These are phyloP conservation scores for Erebia aethiops DNA, from an alignment of 2,888 invertebrate genomes.

Conservation along the genomic window DNA sequence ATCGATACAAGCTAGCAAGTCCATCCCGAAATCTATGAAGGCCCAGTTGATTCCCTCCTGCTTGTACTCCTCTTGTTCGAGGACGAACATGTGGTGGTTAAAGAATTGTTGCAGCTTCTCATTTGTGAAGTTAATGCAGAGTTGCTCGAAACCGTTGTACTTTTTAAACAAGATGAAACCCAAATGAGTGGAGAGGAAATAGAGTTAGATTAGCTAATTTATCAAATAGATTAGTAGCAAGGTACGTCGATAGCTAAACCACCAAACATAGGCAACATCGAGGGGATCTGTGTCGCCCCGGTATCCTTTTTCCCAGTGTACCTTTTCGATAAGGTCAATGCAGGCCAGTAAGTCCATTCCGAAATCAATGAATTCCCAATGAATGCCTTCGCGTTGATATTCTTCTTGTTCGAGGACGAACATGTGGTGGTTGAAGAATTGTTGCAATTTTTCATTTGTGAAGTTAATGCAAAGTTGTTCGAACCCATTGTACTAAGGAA, in stretches of 20 bases:
- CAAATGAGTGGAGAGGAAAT: constrained; percentile 56
- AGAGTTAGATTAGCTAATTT: constrained; percentile 53
- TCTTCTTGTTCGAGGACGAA: constrained; percentile 99
- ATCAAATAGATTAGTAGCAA: constrained; percentile 56
- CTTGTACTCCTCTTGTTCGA: constrained; percentile 98
- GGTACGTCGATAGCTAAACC: constrained; percentile 48
- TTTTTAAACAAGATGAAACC: constrained; percentile 76
- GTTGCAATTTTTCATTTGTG: constrained; percentile 99
- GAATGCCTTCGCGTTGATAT: constrained; percentile 98
- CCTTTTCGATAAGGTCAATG: constrained; percentile 99
- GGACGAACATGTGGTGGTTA: constrained; percentile 99
- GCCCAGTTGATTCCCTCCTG: constrained; percentile 97
- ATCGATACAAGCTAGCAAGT: constrained; percentile 97
- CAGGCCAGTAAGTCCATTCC: constrained; percentile 99
- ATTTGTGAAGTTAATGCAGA: constrained; percentile 99
- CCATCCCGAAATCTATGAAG: constrained; percentile 99
- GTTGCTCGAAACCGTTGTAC: constrained; percentile 98
- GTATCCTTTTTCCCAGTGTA: constrained; percentile 77
- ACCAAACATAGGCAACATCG: constrained; percentile 49
- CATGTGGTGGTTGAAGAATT: constrained; percentile 99
- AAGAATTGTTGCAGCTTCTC: constrained; percentile 99
- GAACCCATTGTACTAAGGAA: constrained; percentile 96
- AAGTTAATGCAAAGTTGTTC: constrained; percentile 99
- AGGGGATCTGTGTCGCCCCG: constrained; percentile 51
- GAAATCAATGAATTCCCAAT: constrained; percentile 99